phyloP scores from a whole-genome alignment of 2,797 vertebrate genomes.

The Heliangelus exortis region DNA sequence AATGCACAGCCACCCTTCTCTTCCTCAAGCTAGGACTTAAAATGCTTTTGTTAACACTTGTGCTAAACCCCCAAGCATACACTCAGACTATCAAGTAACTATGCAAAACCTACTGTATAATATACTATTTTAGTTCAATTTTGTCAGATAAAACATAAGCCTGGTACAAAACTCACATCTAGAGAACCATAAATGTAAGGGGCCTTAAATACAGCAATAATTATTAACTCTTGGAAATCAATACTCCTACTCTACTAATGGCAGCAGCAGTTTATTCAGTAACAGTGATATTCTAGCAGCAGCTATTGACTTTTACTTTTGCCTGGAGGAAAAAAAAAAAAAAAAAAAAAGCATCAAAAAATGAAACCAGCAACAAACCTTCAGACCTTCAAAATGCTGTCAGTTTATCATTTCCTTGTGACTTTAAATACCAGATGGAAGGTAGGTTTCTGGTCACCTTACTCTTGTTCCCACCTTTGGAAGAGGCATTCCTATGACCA shows the following conservation, averaged over 20 bases:
- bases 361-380: not conserved
- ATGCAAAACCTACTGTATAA: not conserved
- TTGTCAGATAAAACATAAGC: not conserved
- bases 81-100: not conserved
- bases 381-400: not conserved
- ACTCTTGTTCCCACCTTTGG: not conserved
- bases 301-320: not conserved
- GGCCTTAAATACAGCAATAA: not conserved
- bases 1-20: not conserved
- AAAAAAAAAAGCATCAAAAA: too few species aligned
- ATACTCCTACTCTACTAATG: not conserved
- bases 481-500: rapidly evolving
- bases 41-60: not conserved
- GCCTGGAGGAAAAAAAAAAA: not conserved
- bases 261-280: not conserved
- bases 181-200: not conserved
- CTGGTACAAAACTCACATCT: not conserved
- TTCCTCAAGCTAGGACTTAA: not conserved
- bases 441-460: not conserved
- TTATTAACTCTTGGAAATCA: not conserved
- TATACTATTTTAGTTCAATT: not conserved
- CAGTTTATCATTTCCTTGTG: not conserved
- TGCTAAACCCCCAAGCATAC: not conserved
- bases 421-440: not conserved
- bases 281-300: not conserved